Percentiles rank a stretch among this genome's conserved stretches.
These are phyloP conservation scores for Cynocephalus volans DNA, from an alignment of 2,113 vertebrate genomes.

Conservation along the genomic window DNA sequence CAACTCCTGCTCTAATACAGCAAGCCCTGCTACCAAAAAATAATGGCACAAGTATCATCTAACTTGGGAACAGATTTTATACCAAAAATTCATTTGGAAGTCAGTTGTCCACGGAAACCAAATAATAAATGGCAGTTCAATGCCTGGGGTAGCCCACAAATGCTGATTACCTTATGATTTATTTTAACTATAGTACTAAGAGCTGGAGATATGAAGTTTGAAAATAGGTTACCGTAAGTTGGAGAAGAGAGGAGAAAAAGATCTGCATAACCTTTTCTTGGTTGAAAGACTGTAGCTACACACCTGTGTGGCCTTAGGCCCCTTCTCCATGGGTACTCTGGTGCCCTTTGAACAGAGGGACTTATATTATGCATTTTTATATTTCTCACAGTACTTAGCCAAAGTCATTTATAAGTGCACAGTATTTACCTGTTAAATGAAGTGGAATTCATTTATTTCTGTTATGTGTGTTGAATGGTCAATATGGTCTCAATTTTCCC, in stretches of 20 bases:
- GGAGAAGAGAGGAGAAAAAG: neutral
- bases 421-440: neutral
- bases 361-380: neutral
- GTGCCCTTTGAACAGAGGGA: neutral
- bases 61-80: conserved; percentile 24
- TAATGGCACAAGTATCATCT: neutral
- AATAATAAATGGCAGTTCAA: neutral
- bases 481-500: neutral
- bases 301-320: too few relatives aligned
- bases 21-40: neutral
- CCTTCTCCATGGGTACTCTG: neutral
- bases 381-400: neutral
- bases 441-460: neutral
- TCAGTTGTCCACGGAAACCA: neutral
- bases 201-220: neutral
- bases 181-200: neutral
- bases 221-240: neutral
- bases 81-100: conserved; percentile 32
- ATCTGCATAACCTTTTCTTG: neutral
- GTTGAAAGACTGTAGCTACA: neutral
- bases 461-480: neutral
- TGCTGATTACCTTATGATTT: conserved; percentile 16
- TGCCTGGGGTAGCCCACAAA: neutral
- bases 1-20: neutral
- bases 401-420: neutral